These are phyloP conservation scores for Poeciliopsis infans DNA, from an alignment of 2,797 vertebrate species.

Conservation along the genomic window DNA sequence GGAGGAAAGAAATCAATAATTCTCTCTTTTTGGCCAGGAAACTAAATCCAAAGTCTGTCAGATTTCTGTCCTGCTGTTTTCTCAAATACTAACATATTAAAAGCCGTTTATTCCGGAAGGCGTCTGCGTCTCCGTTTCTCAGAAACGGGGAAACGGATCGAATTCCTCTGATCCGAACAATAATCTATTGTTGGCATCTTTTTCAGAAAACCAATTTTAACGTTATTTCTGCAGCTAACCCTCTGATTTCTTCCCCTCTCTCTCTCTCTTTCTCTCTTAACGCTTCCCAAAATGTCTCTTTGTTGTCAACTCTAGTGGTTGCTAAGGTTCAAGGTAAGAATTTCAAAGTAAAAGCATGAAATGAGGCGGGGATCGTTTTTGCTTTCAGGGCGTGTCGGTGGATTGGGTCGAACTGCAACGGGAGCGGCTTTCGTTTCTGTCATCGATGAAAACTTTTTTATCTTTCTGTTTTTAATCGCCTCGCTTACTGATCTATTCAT, in stretches of 20 bases:
- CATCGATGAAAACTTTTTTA: fast-evolving
- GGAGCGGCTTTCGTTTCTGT: constrained; percentile 1
- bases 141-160: not conserved
- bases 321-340: constrained; percentile 99
- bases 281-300: constrained; percentile 89
- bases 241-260: constrained; percentile 79
- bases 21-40: constrained; percentile 16
- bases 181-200: constrained; percentile 34
- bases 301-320: constrained; percentile 95
- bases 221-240: constrained; percentile 56
- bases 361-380: not conserved
- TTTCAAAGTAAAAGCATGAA: constrained; percentile 52
- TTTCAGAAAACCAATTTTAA: constrained; percentile 31
- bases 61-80: not conserved
- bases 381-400: constrained; percentile 11
- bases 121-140: not conserved
- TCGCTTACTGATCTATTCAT: not conserved
- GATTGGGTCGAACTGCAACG: not conserved
- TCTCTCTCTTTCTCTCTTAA: constrained; percentile 78
- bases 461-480: not conserved
- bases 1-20: constrained; percentile 49
- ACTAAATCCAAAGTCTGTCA: not conserved
- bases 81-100: not conserved
- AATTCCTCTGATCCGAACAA: constrained; percentile 40
- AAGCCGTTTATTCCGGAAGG: constrained; percentile 6